Evolutionary conservation across 2,888 invertebrate species (phyloP).

Genomic region (Caenorhabditis sinica): DNA sequence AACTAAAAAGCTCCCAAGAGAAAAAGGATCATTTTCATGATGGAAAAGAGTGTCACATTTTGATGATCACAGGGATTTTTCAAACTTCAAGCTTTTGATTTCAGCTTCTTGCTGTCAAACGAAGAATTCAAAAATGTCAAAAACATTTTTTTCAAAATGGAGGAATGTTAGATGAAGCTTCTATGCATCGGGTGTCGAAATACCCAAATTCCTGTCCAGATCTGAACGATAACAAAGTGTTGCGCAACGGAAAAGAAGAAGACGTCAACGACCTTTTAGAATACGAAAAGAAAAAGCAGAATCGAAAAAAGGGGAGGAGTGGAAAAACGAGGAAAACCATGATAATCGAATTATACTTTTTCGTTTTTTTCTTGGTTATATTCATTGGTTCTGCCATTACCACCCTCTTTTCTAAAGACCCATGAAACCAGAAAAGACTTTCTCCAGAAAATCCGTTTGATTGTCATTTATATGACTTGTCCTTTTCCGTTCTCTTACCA

Average conservation of each 20-base stretch:
- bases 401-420: neutral
- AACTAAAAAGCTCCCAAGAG: slow-evolving; percentile 26
- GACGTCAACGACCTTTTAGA: slow-evolving; percentile 60
- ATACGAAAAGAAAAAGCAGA: slow-evolving; percentile 31
- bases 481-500: slow-evolving; percentile 18
- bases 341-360: slow-evolving; percentile 66
- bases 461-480: slow-evolving; percentile 27
- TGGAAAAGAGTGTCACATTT: slow-evolving; percentile 47
- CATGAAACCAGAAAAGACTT: slow-evolving; percentile 2
- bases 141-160: neutral
- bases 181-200: slow-evolving; percentile 47
- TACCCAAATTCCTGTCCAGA: slow-evolving; percentile 62
- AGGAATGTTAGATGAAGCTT: slow-evolving; percentile 12
- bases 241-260: slow-evolving; percentile 45
- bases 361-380: slow-evolving; percentile 11
- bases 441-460: slow-evolving; percentile 10
- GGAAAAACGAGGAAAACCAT: slow-evolving; percentile 41
- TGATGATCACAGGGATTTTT: slow-evolving; percentile 29
- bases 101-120: no score
- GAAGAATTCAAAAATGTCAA: neutral
- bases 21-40: slow-evolving; percentile 32
- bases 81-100: neutral
- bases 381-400: slow-evolving; percentile 15
- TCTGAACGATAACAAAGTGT: slow-evolving; percentile 52
- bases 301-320: slow-evolving; percentile 8